Base-by-base conservation (phyloP, 1,140 invertebrate genomes). In the Tribolium castaneum region DNA sequence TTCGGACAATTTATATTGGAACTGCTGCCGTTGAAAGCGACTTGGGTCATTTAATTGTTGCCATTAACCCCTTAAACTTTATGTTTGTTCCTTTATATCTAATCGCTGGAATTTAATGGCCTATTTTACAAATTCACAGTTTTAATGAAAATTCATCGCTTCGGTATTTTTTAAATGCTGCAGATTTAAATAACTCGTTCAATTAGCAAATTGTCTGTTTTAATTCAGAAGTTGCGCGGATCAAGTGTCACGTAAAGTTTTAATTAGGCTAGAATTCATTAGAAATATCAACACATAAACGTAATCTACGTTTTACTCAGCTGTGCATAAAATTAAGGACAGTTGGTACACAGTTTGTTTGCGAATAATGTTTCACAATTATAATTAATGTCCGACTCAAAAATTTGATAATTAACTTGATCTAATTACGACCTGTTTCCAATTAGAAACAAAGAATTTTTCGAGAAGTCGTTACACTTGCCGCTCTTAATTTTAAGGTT, bases 41-140 rank as follows among this genome's bases (percentile, higher is more conserved):
- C 66, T 78, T 78, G 70, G 76, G 76, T 78, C 76, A 71, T 78
- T 78, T 78, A 78, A 78, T 78, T 78, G 76, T 78, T 73, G 39
- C 76, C 49, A 49, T 78, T 78, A 56, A 49, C 70, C 52, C 12
- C 13, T 50, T 52, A 77, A 77, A 77, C 49, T 77, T 77, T 77
- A 71, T 70, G 75, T 30, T 22, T 30, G 62, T 35, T 50, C 66
- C 62, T 77, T 77, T 71, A 77, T 66, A 77, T 77, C 51, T 39
- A 35, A 66, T 54, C 59, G 30, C 6, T 35, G 30, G 30, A 10
- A 12, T 73, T 73, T 35, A 73, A 71, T 77, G 49, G 39, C 10
- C 35, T 49, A 35, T 77, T 77, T 77, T 70, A 77, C 75, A 77
- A 66, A 77, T 77, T 77, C 59, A 66, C 59, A 35, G 30, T 66